These are phyloP conservation scores for Chelmon rostratus DNA, from an alignment of 2,797 vertebrate species.

Conservation along the genomic window DNA sequence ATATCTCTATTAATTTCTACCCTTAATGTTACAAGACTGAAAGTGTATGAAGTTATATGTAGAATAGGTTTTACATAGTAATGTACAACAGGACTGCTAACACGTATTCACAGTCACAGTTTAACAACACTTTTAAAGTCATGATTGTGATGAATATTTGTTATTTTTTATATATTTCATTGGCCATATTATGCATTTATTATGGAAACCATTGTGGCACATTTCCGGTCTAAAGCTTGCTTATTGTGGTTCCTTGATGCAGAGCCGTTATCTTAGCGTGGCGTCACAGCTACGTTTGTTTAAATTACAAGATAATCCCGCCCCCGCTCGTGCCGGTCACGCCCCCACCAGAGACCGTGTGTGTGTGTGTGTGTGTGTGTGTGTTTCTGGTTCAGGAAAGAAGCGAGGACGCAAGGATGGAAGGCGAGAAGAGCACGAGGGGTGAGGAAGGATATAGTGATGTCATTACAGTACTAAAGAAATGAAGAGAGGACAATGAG, in stretches of 20 bases:
- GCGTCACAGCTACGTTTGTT: constrained; percentile 33
- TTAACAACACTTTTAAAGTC: too few species aligned
- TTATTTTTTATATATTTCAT: too few species aligned
- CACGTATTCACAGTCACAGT: too few species aligned
- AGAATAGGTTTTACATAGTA: too few species aligned
- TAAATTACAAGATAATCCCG: not conserved
- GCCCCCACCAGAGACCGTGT: not conserved
- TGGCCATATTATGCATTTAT: constrained; percentile 11
- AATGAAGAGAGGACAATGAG: not conserved
- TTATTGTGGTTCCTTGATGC: not conserved
- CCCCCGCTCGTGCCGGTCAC: constrained; percentile 1
- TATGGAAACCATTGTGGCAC: rapidly evolving
- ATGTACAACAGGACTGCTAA: too few species aligned
- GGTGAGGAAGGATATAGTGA: not conserved
- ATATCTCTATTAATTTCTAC: not conserved
- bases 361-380: not conserved
- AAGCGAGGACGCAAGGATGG: not conserved
- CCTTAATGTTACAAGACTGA: not conserved
- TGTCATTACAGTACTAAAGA: not conserved
- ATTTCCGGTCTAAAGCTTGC: constrained; percentile 4
- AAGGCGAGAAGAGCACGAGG: not conserved
- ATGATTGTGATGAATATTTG: too few species aligned
- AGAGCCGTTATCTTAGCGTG: rapidly evolving
- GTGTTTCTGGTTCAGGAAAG: not conserved
- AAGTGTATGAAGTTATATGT: too few species aligned